Evolutionary conservation across 2,888 invertebrate species (phyloP), one percentile per base, ranked within the genome.

Genomic region (Syrphus vitripennis): DNA sequence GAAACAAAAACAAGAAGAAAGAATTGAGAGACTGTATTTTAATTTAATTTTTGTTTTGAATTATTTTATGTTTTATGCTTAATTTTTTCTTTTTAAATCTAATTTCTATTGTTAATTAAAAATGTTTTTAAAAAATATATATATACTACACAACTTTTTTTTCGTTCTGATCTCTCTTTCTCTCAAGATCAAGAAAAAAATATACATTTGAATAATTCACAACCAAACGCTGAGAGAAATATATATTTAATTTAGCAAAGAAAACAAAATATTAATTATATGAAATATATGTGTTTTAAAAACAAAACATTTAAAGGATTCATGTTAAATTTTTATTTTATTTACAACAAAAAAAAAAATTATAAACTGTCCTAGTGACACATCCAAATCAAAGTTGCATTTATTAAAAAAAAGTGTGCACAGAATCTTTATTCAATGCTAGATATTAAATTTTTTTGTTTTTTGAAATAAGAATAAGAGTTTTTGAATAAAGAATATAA

Each of bases 21-120:
- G 57, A 76, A 72, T 67, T 71, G 81, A 77, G 77, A 86, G 84
- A 86, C 84, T 86, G 84, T 81, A 70, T 65, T 87, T 82, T 69
- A 65, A 57, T 69, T 78, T 42, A n/a, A n/a, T n/a, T 34, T 50
- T 50, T 78, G 14, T 21, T 45, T 45, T 77, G 26, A 70, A 69
- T 72, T 70, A 26, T 53, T 42, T 74, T 63, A n/a, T 45, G 9
- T 70, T 48, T 48, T 77, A 74, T n/a, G n/a, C n/a, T n/a, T n/a
- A n/a, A n/a, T n/a, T n/a, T n/a, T 37, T 82, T 59, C 74, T 34
- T 21, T 42, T 59, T 70, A 10, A 34, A 21, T 31, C 34, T 37
- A 21, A 50, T 77, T 59, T 48, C 9, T 63, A 69, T 50, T 76
- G 26, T 61, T 75, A 53, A 81, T 40, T 40, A 40, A 67, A 29